These are phyloP conservation scores for Heliopora coerulea DNA, from an alignment of 92 coral and sea anemone genomes.

Conservation along the genomic window DNA sequence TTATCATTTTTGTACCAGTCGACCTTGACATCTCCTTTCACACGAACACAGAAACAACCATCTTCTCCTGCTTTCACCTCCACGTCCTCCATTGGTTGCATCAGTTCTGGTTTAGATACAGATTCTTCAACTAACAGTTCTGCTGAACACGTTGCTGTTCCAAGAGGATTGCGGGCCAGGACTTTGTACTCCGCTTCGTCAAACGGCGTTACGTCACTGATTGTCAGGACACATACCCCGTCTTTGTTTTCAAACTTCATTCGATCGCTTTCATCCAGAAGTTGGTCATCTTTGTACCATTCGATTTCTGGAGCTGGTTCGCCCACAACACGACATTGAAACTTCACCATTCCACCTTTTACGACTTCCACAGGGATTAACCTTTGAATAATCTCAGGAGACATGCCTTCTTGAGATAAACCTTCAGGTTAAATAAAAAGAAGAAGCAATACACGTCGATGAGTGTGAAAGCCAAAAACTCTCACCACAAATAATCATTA, in stretches of 20 bases:
- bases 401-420: conserved; percentile 33
- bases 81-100: conserved; percentile 50
- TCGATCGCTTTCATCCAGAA: conserved; percentile 59
- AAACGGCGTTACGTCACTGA: conserved; percentile 72
- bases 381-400: conserved; percentile 27
- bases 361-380: conserved; percentile 54
- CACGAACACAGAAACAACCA: conserved; percentile 59
- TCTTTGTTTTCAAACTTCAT: conserved; percentile 56
- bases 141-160: conserved; percentile 56
- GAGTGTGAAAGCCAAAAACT: no score
- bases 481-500: no score
- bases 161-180: conserved; percentile 67
- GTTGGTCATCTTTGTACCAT: conserved; percentile 82
- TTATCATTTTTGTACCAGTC: conserved; percentile 99
- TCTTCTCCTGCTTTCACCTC: conserved; percentile 60
- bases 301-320: conserved; percentile 83
- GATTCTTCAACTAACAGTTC: conserved; percentile 74
- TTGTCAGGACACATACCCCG: conserved; percentile 69
- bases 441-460: no score
- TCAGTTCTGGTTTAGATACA: conserved; percentile 60
- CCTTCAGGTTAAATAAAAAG: background rate
- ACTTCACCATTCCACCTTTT: conserved; percentile 64
- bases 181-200: conserved; percentile 90
- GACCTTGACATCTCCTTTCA: conserved; percentile 63
- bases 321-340: conserved; percentile 81